phyloP scores from a whole-genome alignment of 92 coral and sea anemone species.

The Meandrina meandrites region DNA sequence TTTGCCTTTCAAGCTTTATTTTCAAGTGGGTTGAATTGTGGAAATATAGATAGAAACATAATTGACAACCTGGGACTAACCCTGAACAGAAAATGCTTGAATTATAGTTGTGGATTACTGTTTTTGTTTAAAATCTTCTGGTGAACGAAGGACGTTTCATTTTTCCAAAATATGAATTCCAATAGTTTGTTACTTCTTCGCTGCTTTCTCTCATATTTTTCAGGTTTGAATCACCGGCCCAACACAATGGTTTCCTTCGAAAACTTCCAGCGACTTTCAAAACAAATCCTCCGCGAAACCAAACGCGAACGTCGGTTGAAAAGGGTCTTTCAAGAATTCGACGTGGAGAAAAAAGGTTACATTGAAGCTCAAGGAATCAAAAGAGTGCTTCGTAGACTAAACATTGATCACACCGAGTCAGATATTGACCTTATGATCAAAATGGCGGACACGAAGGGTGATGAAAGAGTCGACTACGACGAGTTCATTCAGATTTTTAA shows the following conservation, averaged over 20 bases:
- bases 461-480: conserved; percentile 76
- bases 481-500: conserved; percentile 80
- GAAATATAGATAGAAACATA: not conserved
- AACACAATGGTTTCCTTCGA: conserved; percentile 60
- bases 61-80: not conserved
- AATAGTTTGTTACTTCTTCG: not conserved
- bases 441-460: conserved; percentile 80
- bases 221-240: conserved; percentile 36
- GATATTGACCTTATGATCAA: conserved; percentile 83
- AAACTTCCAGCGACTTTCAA: conserved; percentile 47
- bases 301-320: conserved; percentile 54
- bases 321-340: conserved; percentile 77
- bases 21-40: not conserved
- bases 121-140: not conserved
- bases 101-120: not conserved
- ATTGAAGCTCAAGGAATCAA: conserved; percentile 71
- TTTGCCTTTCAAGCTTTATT: not conserved
- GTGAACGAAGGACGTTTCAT: not conserved
- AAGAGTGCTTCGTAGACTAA: conserved; percentile 67
- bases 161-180: not conserved
- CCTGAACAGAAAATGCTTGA: not conserved
- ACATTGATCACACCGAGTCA: conserved; percentile 66
- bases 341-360: conserved; percentile 73
- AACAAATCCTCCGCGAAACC: conserved; percentile 50
- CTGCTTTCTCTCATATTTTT: not conserved